Evolutionary conservation across 2,113 vertebrate species (phyloP), one percentile per base, ranked within the genome.

Genomic region (Prionailurus viverrinus): DNA sequence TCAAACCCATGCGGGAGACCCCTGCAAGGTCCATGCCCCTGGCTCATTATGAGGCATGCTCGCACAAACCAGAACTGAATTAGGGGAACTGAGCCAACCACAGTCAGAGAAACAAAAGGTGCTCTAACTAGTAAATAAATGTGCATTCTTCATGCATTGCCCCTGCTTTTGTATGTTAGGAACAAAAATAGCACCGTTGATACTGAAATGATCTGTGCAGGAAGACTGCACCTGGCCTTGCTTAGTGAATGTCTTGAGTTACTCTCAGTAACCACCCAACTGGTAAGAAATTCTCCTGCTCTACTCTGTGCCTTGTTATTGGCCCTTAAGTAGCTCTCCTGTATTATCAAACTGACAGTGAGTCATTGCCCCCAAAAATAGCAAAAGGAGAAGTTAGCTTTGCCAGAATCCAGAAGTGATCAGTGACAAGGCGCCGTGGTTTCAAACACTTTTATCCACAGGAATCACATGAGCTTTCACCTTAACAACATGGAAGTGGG

Each of bases 361-460:
- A 98, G 93, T 98, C 98, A 98, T 83, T 18, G n/a, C 45, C 94
- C 91, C 98, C 98, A 97, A 98, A 98, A 98, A 98, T 97, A 98
- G 94, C 97, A 9, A 5, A 5, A 66, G 94, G 68, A 98, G 97
- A 97, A 97, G 97, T 97, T 97, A 98, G 93, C 97, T 95, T 95
- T 81, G 97, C 92, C 63, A 90, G 94, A 97, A 97, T 84, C 97
- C 96, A 25, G 1, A 55, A 39, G 95, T 83, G 85, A 93, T 96
- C 91, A 96, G 90, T 69, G 66, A 93, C 96, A 74, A 97, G 74
- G 29, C 9, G 58, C 82, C 89, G 16, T 36, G 51, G 55, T 71
- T 95, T 90, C 53, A 27, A 69, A 76, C 73, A 95, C 14, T 55
- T 96, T 80, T 48, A 95, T 48, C 55, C 78, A 55, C 0, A 1